Conservation (phyloP, 2,888 invertebrate genomes). For the Zootermopsis nevadensis region DNA sequence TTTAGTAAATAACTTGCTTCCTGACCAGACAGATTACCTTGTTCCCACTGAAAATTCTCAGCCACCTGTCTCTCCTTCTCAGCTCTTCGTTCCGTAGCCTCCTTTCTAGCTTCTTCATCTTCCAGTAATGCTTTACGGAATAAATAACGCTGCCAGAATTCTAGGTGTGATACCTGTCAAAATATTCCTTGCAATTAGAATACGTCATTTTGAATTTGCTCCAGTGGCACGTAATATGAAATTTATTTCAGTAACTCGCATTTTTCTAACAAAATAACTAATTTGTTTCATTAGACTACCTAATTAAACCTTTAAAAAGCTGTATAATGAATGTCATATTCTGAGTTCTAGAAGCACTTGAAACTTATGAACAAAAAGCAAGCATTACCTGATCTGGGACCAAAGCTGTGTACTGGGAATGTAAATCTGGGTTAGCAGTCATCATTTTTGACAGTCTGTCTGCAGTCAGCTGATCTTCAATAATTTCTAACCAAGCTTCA, state of each 20-base stretch:
- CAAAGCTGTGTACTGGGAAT: slow-evolving; percentile 72
- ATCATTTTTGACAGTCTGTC: slow-evolving; percentile 72
- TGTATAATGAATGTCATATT: too few species aligned
- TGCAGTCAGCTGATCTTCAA: slow-evolving; percentile 66
- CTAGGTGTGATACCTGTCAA: slow-evolving; percentile 72
- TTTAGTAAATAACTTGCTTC: too few species aligned
- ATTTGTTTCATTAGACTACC: too few species aligned
- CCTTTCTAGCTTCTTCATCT: slow-evolving; percentile 76
- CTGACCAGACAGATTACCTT: slow-evolving; percentile 59
- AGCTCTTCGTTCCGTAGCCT: slow-evolving; percentile 68
- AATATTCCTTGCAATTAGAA: too few species aligned
- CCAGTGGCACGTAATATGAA: too few species aligned
- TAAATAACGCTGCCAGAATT: slow-evolving; percentile 87
- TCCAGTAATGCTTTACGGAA: slow-evolving; percentile 84
- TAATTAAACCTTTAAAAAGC: too few species aligned
- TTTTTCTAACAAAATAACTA: too few species aligned
- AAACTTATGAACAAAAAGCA: too few species aligned
- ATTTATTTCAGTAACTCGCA: too few species aligned
- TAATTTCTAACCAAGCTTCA: slow-evolving; percentile 70
- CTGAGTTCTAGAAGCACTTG: too few species aligned
- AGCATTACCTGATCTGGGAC: slow-evolving; percentile 70
- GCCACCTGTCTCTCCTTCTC: slow-evolving; percentile 65
- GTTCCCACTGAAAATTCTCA: slow-evolving; percentile 64
- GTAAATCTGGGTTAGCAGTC: slow-evolving; percentile 69
- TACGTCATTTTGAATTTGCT: too few species aligned